Percentiles rank a stretch among this genome's conserved stretches.
Conservation (phyloP, 1,140 invertebrate genomes). For the Apis laboriosa region DNA sequence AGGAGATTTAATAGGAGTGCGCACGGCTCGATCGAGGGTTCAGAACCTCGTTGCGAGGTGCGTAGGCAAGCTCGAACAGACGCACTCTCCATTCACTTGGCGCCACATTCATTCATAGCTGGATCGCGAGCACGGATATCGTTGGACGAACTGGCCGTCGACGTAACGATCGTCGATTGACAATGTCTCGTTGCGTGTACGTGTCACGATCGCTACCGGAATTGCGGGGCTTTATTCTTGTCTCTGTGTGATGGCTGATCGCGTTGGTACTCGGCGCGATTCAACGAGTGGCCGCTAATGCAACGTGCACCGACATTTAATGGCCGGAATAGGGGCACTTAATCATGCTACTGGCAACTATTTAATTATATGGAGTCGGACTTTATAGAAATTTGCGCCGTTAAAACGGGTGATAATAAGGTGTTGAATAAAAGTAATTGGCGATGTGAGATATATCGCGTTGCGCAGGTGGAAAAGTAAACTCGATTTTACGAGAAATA, state of each 20-base stretch:
- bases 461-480: too few species aligned
- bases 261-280: background rate
- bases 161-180: slow-evolving; percentile 41
- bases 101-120: slow-evolving; percentile 80
- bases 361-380: background rate
- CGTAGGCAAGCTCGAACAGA: slow-evolving; percentile 76
- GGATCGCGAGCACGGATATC: slow-evolving; percentile 37
- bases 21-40: slow-evolving; percentile 10
- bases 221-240: slow-evolving; percentile 25
- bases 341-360: background rate
- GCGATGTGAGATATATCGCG: background rate
- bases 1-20: slow-evolving; percentile 8
- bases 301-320: background rate
- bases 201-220: slow-evolving; percentile 34
- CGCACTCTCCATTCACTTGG: slow-evolving; percentile 80
- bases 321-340: background rate
- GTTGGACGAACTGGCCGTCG: slow-evolving; percentile 38
- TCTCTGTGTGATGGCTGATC: background rate
- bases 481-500: background rate
- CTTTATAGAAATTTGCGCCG: background rate
- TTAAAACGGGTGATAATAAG: background rate
- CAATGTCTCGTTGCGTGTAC: background rate
- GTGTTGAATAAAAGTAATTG: background rate
- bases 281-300: background rate
- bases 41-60: slow-evolving; percentile 56